These are phyloP conservation scores for Orgyia antiqua DNA, from an alignment of 2,888 invertebrate species.

Conservation along the genomic window DNA sequence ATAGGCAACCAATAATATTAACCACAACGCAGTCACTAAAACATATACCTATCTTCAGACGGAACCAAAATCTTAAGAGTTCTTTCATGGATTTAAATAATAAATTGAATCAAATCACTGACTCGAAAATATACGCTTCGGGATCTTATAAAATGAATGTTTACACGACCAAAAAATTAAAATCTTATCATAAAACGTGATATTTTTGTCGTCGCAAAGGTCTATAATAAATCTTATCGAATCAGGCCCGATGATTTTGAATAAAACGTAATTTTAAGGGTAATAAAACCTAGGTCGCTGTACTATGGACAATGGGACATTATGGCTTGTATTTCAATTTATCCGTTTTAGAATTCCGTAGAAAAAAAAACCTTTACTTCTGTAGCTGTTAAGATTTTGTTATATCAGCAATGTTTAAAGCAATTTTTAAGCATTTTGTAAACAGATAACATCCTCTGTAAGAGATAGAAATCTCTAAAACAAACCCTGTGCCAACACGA, in stretches of 20 bases:
- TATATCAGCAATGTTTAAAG: too few relatives aligned
- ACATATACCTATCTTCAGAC: too few relatives aligned
- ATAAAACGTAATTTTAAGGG: slow-evolving; percentile 23
- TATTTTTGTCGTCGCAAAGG: slow-evolving; percentile 12
- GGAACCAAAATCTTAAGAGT: neutral
- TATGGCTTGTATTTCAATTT: slow-evolving; percentile 23
- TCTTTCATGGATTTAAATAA: neutral
- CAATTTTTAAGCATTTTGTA: too few relatives aligned
- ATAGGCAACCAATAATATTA: too few relatives aligned
- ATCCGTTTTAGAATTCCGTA: too few relatives aligned
- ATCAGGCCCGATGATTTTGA: slow-evolving; percentile 28
- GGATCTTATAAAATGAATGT: slow-evolving; percentile 8
- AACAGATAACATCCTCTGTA: too few relatives aligned
- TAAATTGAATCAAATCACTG: neutral
- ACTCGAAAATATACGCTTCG: neutral
- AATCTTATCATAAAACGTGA: slow-evolving; percentile 14
- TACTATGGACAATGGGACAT: slow-evolving; percentile 24
- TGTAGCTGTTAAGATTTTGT: too few relatives aligned
- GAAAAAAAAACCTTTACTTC: too few relatives aligned
- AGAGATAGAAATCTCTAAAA: too few relatives aligned
- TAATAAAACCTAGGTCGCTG: slow-evolving; percentile 29
- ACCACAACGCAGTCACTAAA: too few relatives aligned
- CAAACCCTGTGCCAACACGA: too few relatives aligned
- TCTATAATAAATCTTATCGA: slow-evolving; percentile 32
- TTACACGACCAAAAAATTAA: slow-evolving; percentile 15